Base-by-base conservation (phyloP, 2,888 invertebrate genomes). In the Parnassius orleans region DNA sequence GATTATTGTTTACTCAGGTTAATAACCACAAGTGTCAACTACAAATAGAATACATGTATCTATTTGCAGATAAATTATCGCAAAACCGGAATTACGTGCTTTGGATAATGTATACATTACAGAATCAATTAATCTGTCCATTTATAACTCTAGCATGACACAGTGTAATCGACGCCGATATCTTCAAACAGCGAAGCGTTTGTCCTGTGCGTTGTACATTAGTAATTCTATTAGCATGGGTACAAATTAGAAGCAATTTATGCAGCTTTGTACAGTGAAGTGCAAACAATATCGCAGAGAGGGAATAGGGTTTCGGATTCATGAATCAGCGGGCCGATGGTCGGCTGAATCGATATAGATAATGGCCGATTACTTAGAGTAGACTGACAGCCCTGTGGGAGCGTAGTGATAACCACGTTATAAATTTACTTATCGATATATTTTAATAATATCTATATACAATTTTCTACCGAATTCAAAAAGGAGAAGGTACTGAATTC, bases 331-430 rank as follows among this genome's bases (percentile, higher is more conserved):
- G 77, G 75, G 75, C 75, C 73, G 73, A 72, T 70, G 74, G 73
- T 72, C 70, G 74, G 71, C 71, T 73, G 76, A 83, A 81, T 82
- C 81, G 80, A 81, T 83, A 80, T 77, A 80, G 80, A 84, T 83
- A 85, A 84, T 84, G 79, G 81, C 64, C 81, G 84, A 84, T 84
- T 84, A 86, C 82, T 84, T 81, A 82, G 72, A 75, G 76, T 72
- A 75, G 81, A 77, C 79, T 81, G 85, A 81, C 84, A 84, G 79
- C 78, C 79, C 80, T 79, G 76, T 70, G 78, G 77, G 75, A 77
- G 71, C 65, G 64, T 74, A 81, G 78, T 47, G 79, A 62, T 68
- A 33, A 77, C 43, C 65, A 57, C 53, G 47, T 19, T 12, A 52
- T 53, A 56, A 42, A 10, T 52, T 24, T n/a, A 51, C 2, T 1